Base-by-base conservation (phyloP, 2,888 invertebrate genomes). In the Mechanitis mazaeus region DNA sequence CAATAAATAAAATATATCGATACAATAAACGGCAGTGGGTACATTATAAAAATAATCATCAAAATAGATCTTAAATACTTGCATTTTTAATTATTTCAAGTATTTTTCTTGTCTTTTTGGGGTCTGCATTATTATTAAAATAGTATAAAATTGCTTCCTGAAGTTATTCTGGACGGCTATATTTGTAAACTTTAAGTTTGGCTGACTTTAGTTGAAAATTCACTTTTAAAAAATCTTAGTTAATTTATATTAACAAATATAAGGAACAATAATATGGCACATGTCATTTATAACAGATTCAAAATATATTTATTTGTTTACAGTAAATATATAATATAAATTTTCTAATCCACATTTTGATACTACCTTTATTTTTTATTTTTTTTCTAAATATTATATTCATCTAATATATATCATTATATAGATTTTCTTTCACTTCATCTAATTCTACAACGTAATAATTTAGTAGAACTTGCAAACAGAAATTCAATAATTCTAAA, bases 11-110 rank as follows among this genome's bases (percentile, higher is more conserved):
- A 61, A 53, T 45, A 63, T 60, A 64, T 58, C 59, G 56, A 61
- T 42, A 55, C 66, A 47, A 55, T 46, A 59, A 59, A 58, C 69
- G 69, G 70, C 69, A 71, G 71, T 70, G 66, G 64, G 42, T 58
- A 64, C 59, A 62, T 38, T 64, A 64, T 58, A 67, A 64, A 60
- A 61, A 66, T 67, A 46, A 55, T 47, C 56, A 60, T 45, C 31
- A 50, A 31, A 31, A 31, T 31, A 31, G 9, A 9, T 47, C n/a
- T 47, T 28, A 20, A 47, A 28, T 2, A n/a, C 47, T 31, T 50
- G 7, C 50, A 31, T 50, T 31, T 3, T 9, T 31, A 50, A 11
- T 4, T 31, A 50, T 3, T 50, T 31, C 2, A 9, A 31, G 50
- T 31, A 31, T 31, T 9, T 31, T 50, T 31, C 31, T 7, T 7